A percentile compares a stretch with the other conserved stretches of the same genome.
phyloP scores from a whole-genome alignment of 2,113 vertebrate genomes.

The Natator depressus region DNA sequence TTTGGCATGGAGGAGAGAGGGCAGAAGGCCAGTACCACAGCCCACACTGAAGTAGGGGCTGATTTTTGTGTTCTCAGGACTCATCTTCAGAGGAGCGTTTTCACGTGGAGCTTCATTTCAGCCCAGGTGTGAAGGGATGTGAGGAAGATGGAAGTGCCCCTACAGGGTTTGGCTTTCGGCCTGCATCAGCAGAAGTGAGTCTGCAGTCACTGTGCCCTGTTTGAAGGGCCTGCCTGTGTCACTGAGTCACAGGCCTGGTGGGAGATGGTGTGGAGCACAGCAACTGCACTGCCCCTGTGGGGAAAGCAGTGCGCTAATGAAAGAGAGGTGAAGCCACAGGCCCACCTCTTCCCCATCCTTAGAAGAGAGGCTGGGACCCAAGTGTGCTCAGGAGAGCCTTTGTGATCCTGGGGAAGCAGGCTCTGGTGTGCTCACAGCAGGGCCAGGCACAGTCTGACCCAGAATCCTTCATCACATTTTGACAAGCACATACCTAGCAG shows the following conservation, averaged over 20 bases:
- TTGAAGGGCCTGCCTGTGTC: not conserved
- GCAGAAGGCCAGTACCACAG: not conserved
- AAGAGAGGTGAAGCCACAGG: not conserved
- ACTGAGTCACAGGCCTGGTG: not conserved
- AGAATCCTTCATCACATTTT: not conserved
- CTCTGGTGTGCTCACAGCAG: not conserved
- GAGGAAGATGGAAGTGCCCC: slow-evolving; percentile 94
- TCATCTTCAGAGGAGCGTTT: slow-evolving; percentile 95
- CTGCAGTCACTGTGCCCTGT: rapidly evolving
- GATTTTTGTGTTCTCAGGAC: slow-evolving; percentile 79
- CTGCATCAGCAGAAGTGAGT: slow-evolving; percentile 92
- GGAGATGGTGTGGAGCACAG: not conserved
- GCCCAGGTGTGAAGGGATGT: slow-evolving; percentile 94
- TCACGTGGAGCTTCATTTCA: slow-evolving; percentile 98
- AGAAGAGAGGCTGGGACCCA: not conserved
- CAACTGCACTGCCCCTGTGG: not conserved
- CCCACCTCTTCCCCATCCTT: not conserved
- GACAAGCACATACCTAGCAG: not conserved
- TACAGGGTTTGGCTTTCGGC: slow-evolving; percentile 93
- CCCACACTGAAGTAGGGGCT: rapidly evolving
- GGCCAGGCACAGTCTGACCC: not conserved
- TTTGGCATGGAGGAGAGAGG: not conserved
- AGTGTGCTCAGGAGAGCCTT: not conserved
- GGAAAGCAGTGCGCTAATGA: not conserved
- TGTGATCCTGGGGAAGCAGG: not conserved